A percentile compares a stretch with the other conserved stretches of the same genome.
Evolutionary conservation across 2,797 vertebrate species (phyloP).

Genomic region (Delichon dasypus): DNA sequence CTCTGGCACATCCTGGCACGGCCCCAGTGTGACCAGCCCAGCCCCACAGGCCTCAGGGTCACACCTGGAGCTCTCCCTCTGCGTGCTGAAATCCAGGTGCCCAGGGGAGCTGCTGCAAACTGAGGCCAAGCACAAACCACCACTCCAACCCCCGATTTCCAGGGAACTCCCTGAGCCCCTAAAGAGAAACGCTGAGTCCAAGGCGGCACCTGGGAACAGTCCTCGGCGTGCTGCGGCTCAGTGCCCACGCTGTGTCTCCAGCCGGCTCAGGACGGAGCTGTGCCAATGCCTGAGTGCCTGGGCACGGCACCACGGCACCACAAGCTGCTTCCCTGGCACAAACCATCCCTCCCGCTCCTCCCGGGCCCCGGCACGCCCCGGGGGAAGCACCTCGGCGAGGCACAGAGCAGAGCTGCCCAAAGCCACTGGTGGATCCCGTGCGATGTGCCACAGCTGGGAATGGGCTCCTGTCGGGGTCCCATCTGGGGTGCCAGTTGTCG

Average conservation of each 20-base stretch:
- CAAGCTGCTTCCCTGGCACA: not conserved
- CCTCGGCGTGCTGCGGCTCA: not conserved
- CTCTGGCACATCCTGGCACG: rapidly evolving
- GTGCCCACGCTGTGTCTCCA: not conserved
- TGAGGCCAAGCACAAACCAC: not conserved
- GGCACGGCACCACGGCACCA: rapidly evolving
- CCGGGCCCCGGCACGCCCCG: rapidly evolving
- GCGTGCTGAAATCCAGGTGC: rapidly evolving
- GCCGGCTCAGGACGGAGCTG: not conserved
- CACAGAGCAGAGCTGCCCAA: not conserved
- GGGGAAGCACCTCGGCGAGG: not conserved
- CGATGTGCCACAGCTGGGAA: not conserved
- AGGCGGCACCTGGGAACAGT: not conserved
- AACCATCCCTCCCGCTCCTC: not conserved
- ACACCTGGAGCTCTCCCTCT: rapidly evolving
- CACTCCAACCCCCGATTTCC: rapidly evolving
- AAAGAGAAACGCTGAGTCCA: not conserved
- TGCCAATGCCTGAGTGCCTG: rapidly evolving
- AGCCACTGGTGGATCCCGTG: not conserved
- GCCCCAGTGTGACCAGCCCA: not conserved
- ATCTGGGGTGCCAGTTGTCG: no score
- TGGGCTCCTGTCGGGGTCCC: no score
- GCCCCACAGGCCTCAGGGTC: rapidly evolving
- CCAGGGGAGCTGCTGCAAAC: not conserved
- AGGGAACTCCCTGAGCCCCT: not conserved